Percentiles rank a stretch among this genome's conserved stretches.
Evolutionary conservation across 2,113 vertebrate genomes (phyloP).

Genomic region (Percopsis transmontana): DNA sequence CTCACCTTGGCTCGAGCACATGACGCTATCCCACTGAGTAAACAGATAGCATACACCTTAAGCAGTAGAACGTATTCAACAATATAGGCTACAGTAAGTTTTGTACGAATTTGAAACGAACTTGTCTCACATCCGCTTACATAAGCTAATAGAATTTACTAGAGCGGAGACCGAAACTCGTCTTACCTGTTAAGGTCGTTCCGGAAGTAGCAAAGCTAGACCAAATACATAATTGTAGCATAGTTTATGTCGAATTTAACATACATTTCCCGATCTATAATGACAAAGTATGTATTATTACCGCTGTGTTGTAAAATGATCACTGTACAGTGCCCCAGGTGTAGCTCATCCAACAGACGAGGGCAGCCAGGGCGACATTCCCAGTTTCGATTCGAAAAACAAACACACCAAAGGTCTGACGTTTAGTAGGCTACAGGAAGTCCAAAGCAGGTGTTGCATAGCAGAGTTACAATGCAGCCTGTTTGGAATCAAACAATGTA

Average conservation of each 20-base stretch:
- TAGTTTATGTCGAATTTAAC: neutral
- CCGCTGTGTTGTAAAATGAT: conserved; percentile 7
- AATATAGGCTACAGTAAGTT: too few relatives aligned
- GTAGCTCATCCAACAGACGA: conserved; percentile 35
- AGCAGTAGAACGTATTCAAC: conserved; percentile 20
- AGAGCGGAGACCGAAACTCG: conserved; percentile 66
- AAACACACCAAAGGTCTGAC: conserved; percentile 42
- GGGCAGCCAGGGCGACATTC: conserved; percentile 41
- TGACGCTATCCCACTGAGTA: neutral
- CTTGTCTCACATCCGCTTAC: neutral
- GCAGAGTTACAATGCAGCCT: too few relatives aligned
- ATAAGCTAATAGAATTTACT: neutral
- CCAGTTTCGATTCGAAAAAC: conserved; percentile 70
- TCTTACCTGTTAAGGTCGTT: conserved; percentile 75
- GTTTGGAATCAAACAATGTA: neutral
- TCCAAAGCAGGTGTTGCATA: conserved; percentile 63
- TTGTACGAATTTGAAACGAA: neutral
- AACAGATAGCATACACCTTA: conserved; percentile 42
- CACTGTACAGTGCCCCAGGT: conserved; percentile 38
- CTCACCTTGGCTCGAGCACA: conserved; percentile 2
- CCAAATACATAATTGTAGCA: conserved; percentile 43
- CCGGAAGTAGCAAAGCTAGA: conserved; percentile 73
- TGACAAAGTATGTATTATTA: neutral
- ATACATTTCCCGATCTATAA: neutral
- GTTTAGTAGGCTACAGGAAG: conserved; percentile 58